phyloP scores from a whole-genome alignment of 2,113 vertebrate species.

The Prionailurus viverrinus region DNA sequence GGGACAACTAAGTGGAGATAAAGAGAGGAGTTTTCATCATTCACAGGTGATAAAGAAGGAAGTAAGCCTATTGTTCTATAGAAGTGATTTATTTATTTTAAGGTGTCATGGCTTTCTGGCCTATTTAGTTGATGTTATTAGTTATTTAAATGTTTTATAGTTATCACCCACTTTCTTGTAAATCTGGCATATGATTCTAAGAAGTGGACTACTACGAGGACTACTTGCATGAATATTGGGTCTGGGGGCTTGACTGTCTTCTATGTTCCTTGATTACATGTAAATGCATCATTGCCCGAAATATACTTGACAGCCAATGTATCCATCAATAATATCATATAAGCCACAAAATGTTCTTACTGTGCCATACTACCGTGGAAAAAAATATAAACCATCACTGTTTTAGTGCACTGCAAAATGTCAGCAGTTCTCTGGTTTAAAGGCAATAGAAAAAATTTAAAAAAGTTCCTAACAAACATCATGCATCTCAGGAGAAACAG shows the following conservation, averaged over 20 bases:
- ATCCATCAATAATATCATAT: background rate
- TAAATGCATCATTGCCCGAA: background rate
- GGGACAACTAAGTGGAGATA: background rate
- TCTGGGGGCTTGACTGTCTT: background rate
- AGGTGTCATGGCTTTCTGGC: too few relatives aligned
- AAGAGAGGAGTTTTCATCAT: background rate
- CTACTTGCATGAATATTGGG: background rate
- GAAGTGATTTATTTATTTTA: background rate
- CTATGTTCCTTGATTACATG: background rate
- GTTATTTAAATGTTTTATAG: background rate
- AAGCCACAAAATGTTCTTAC: background rate
- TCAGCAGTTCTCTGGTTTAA: background rate
- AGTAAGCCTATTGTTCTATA: background rate
- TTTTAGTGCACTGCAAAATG: background rate
- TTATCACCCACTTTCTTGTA: background rate
- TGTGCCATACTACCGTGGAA: background rate
- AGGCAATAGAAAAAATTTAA: background rate
- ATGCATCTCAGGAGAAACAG: background rate
- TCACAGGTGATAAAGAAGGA: background rate
- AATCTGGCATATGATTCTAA: background rate
- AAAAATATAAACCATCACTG: background rate
- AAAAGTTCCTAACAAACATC: background rate
- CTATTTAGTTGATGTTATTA: background rate
- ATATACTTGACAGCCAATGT: background rate
- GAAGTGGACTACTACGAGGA: background rate